Evolutionary conservation across 2,797 vertebrate genomes (phyloP), one percentile per base, ranked within the genome.

Genomic region (Enteromius mattozi): DNA sequence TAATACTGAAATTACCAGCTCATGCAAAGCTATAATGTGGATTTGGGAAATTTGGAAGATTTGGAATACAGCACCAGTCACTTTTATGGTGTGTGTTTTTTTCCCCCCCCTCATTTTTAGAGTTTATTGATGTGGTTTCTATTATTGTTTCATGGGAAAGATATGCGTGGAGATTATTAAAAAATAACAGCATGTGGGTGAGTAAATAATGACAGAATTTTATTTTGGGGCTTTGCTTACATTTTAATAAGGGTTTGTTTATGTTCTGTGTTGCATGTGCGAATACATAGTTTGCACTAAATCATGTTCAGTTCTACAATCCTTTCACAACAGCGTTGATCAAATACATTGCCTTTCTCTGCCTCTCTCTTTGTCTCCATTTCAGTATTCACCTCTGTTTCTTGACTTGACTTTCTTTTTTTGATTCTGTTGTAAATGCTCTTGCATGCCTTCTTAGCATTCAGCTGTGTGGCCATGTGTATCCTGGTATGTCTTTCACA

Each of bases 401-500:
- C 61, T 54, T 33, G 47, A 77, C 63, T n/a, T 35, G 61, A 79
- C 77, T 61, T 65, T 69, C 45, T 65, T 63, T 74, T 33, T 49
- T 33, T 51, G 4, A 30, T 86, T 81, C 71, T 84, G 85, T 86
- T 86, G 72, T 87, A 88, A 87, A 86, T 81, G 82, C 72, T 45
- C 54, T 84, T 78, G 78, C 82, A 71, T 80, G 27, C 42, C 86
- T 88, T 77, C 83, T 90, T 89, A 89, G 87, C 89, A 89, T 89
- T 88, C 88, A 90, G 89, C 89, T 89, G 89, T 70, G n/a, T 88
- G 86, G 71, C 81, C 30, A 51, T 70, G 82, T 80, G 85, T 76
- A 79, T 80, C 74, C 71, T 65, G 86, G 82, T 81, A 82, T 85
- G 72, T 70, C 87, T 84, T 63, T 81, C 56, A 84, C 72, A 66